phyloP scores from a whole-genome alignment of 2,888 invertebrate species.

The Idaea biselata region DNA sequence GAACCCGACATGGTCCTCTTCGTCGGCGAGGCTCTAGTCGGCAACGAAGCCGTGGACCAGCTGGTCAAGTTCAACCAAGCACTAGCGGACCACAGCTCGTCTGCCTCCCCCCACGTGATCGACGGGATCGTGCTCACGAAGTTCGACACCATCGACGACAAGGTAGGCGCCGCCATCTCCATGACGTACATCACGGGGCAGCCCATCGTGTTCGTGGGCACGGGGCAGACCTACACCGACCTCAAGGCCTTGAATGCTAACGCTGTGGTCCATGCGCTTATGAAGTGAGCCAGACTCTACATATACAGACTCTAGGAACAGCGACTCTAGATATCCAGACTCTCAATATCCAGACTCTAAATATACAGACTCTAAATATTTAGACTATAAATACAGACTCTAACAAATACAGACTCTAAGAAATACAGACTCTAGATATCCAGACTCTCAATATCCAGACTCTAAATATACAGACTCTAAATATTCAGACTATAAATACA shows the following conservation, averaged over 20 bases:
- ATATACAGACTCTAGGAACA: too few relatives aligned
- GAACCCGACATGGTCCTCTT: slow-evolving; percentile 99
- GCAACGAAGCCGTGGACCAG: slow-evolving; percentile 99
- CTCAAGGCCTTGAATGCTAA: slow-evolving; percentile 97
- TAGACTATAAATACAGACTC: too few relatives aligned
- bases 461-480: too few relatives aligned
- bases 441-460: too few relatives aligned
- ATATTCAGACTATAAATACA: too few relatives aligned
- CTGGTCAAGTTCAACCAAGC: slow-evolving; percentile 99
- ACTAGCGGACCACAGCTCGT: slow-evolving; percentile 93
- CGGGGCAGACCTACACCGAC: slow-evolving; percentile 99
- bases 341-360: too few relatives aligned
- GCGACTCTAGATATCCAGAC: too few relatives aligned
- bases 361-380: too few relatives aligned
- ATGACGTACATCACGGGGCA: slow-evolving; percentile 99
- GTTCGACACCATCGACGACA: slow-evolving; percentile 99
- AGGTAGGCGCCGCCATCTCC: slow-evolving; percentile 99
- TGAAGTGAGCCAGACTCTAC: slow-evolving; percentile 92
- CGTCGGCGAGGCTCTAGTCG: slow-evolving; percentile 99
- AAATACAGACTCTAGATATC: too few relatives aligned
- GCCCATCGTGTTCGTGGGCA: slow-evolving; percentile 99
- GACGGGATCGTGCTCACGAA: slow-evolving; percentile 99
- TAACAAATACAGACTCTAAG: too few relatives aligned
- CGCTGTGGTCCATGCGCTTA: slow-evolving; percentile 96
- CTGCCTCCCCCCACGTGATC: slow-evolving; percentile 92